Evolutionary conservation across 1,140 invertebrate species (phyloP).

Genomic region (Drepana arcuata): DNA sequence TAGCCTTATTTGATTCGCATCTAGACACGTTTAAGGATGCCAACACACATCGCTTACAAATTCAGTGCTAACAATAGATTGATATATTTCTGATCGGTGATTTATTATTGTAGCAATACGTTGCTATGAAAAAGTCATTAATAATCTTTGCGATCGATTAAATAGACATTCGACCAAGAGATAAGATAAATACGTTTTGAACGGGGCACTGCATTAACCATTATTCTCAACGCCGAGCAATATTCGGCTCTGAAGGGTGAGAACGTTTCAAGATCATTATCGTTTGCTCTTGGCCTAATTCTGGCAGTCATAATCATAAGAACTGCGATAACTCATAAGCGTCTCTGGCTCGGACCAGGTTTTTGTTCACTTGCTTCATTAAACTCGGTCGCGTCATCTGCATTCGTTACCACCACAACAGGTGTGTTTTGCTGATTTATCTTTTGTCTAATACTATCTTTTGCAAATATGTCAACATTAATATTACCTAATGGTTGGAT

Average conservation of each 20-base stretch:
- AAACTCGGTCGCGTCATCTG: conserved; percentile 7
- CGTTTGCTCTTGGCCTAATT: conserved; percentile 46
- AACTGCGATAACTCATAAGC: conserved; percentile 49
- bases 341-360: conserved; percentile 11
- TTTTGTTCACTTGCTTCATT: conserved; percentile 19
- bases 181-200: too few relatives aligned
- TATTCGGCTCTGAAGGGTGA: conserved; percentile 29
- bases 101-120: background rate
- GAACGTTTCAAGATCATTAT: conserved; percentile 39
- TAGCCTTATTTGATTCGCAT: too few relatives aligned
- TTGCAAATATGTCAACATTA: background rate
- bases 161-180: background rate
- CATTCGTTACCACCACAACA: background rate
- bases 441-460: background rate
- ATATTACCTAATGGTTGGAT: too few relatives aligned
- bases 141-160: background rate
- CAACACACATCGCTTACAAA: background rate
- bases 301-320: conserved; percentile 44
- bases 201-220: conserved; percentile 11
- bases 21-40: background rate
- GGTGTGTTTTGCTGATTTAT: background rate
- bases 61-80: background rate
- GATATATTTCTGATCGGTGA: background rate
- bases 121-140: background rate
- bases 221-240: conserved; percentile 38